A percentile compares a stretch with the other conserved stretches of the same genome.
These are phyloP conservation scores for Hyalella azteca DNA, from an alignment of 2,888 invertebrate species.

Conservation along the genomic window DNA sequence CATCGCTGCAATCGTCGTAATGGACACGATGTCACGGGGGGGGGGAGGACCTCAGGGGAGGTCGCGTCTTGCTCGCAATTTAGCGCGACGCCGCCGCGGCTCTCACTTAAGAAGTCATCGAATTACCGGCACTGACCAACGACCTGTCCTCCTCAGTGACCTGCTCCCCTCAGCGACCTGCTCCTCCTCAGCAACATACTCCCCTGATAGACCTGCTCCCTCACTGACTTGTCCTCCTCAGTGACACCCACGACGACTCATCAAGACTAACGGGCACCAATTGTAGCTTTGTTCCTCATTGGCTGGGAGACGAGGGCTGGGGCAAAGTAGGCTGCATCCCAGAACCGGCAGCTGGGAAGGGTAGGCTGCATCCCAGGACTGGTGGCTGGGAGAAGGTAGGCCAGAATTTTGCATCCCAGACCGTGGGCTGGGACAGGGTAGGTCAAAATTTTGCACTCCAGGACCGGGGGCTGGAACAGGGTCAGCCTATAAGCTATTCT, in stretches of 20 bases:
- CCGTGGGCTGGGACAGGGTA: too few relatives aligned
- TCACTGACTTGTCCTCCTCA: background rate
- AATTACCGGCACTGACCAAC: constrained; percentile 20
- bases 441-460: too few relatives aligned
- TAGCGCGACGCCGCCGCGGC: background rate
- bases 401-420: too few relatives aligned
- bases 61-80: constrained; percentile 5
- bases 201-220: background rate
- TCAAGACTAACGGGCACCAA: background rate
- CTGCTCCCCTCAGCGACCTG: background rate
- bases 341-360: too few relatives aligned
- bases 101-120: background rate
- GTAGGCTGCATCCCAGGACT: too few relatives aligned
- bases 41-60: background rate
- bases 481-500: too few relatives aligned
- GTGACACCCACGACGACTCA: background rate
- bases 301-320: too few relatives aligned
- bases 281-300: too few relatives aligned
- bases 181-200: background rate
- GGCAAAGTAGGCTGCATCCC: too few relatives aligned
- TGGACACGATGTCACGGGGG: background rate
- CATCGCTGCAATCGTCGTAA: constrained; percentile 6
- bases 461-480: too few relatives aligned
- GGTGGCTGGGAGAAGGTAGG: too few relatives aligned
- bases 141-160: background rate